Base-by-base conservation (phyloP, 2,888 invertebrate genomes). In the Mythimna albipuncta region DNA sequence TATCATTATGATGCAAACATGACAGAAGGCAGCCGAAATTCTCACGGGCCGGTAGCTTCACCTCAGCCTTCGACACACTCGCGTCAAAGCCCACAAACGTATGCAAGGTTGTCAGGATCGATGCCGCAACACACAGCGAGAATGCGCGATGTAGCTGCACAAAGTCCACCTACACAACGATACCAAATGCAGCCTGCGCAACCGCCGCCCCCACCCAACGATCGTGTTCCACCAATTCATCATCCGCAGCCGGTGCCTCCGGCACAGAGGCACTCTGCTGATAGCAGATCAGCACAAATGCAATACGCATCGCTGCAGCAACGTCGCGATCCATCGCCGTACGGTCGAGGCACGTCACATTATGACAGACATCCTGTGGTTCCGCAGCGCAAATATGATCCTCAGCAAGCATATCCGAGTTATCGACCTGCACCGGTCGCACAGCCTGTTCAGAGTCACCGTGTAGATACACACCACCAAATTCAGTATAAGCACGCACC, bases 221-320 rank as follows among this genome's bases (percentile, higher is more conserved):
- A 96, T 85, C 93, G 96, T 9, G 96, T 96, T 71, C 96, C 96
- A 69, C 96, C 96, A 35, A 96, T 96, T 86, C 95, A 96, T 82
- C 96, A 96, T 83, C 96, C 95, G 57, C 93, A 92, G 78, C 78
- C 90, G 54, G 86, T 88, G 13, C 88, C 91, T 55, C 79, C 92
- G n/a, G 76, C 89, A n/a, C 94, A 93, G 79, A 91, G 93, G 64
- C 87, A 92, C 21, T 73, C 89, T 44, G 65, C 91, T 19, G 95
- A 94, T 69, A 90, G 89, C 72, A 92, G 94, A 21, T 84, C 93
- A 13, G 75, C 92, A 32, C 94, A 93, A 74, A 86, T 91, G 21
- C 81, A 81, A 80, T 96, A 95, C 78, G 83, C 93, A 71, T 84
- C 93, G 16, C 79, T 93, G 66, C 91, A 91, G 50, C 93, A 93